These are phyloP conservation scores for Notechis scutatus DNA, from an alignment of 2,113 vertebrate species.

Conservation along the genomic window DNA sequence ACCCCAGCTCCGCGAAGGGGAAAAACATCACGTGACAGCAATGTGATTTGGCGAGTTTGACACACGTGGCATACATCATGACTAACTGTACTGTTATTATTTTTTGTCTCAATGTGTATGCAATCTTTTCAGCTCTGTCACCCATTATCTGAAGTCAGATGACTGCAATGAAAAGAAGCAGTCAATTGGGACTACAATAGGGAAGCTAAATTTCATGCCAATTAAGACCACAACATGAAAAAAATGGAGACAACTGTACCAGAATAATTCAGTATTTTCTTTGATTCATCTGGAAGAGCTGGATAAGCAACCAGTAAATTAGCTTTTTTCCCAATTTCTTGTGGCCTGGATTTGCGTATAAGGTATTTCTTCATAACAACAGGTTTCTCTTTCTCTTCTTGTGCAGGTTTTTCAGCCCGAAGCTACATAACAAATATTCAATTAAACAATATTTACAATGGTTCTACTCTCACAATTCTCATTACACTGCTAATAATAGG, in stretches of 20 bases:
- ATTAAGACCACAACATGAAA: not conserved
- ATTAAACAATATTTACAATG: slow-evolving; percentile 6
- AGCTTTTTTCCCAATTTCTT: slow-evolving; percentile 43
- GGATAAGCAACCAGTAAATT: slow-evolving; percentile 62
- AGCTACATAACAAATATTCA: slow-evolving; percentile 62
- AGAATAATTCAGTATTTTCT: slow-evolving; percentile 60
- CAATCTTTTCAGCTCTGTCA: not conserved
- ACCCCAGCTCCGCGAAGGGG: too few relatives aligned
- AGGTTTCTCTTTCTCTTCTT: slow-evolving; percentile 46
- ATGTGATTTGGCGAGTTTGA: not conserved
- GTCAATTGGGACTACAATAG: not conserved
- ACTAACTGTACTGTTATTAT: not conserved
- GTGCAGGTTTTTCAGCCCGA: slow-evolving; percentile 54
- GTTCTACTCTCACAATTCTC: slow-evolving; percentile 16
- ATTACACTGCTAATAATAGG: slow-evolving; percentile 1
- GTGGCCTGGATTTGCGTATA: slow-evolving; percentile 60
- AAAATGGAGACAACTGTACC: slow-evolving; percentile 61
- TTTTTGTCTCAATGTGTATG: not conserved
- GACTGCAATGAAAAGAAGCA: not conserved
- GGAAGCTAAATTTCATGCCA: not conserved
- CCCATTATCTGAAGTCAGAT: not conserved
- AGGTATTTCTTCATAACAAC: slow-evolving; percentile 51
- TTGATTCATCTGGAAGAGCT: slow-evolving; percentile 17
- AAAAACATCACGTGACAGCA: too few relatives aligned
- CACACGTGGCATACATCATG: not conserved